Conservation (phyloP, 2,113 vertebrate genomes). For the Origma solitaria region DNA sequence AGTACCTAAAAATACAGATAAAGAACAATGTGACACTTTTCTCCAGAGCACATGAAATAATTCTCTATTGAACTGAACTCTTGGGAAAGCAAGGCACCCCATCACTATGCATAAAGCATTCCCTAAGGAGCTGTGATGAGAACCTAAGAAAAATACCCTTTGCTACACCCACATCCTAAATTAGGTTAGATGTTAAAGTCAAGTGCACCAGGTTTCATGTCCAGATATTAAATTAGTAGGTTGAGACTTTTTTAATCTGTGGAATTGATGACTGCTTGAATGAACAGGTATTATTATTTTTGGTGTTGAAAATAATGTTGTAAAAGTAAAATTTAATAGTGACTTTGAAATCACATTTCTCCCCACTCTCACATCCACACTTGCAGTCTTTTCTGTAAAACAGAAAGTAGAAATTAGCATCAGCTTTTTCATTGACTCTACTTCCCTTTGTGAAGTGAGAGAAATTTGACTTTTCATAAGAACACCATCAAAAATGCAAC, state of each 20-base stretch:
- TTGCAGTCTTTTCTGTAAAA: not conserved
- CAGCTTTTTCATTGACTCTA: not conserved
- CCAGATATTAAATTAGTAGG: not conserved
- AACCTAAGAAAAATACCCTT: not conserved
- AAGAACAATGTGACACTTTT: conserved; percentile 15
- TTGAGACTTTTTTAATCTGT: not conserved
- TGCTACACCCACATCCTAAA: not conserved
- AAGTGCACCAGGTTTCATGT: not conserved
- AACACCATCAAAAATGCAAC: not conserved
- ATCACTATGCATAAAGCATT: not conserved
- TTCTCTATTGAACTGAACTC: not conserved
- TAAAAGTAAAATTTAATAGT: not conserved
- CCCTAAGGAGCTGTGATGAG: not conserved
- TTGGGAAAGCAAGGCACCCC: not conserved
- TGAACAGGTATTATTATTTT: not conserved
- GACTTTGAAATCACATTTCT: not conserved
- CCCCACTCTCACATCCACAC: not conserved
- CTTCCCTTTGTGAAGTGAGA: not conserved
- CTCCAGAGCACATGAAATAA: not conserved
- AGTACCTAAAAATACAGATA: conserved; percentile 78
- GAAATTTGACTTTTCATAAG: not conserved
- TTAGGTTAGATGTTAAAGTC: not conserved
- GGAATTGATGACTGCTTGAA: not conserved
- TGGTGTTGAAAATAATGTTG: not conserved
- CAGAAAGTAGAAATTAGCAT: not conserved